phyloP scores from a whole-genome alignment of 2,888 invertebrate genomes.

The Oligia strigilis region DNA sequence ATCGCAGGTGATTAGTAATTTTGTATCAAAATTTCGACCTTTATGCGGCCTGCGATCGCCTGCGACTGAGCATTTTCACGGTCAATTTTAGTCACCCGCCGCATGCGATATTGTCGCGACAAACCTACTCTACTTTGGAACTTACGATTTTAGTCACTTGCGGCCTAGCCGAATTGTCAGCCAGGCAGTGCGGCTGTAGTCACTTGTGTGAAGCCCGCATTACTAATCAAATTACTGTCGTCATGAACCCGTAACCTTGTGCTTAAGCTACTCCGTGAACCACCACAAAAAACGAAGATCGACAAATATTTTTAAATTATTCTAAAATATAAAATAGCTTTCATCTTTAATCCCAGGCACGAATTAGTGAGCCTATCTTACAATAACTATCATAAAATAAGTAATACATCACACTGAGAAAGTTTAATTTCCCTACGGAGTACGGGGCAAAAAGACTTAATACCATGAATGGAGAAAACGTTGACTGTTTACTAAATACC shows the following conservation, averaged over 20 bases:
- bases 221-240: not conserved
- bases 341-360: not conserved
- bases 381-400: slow-evolving; percentile 37
- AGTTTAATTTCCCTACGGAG: slow-evolving; percentile 49
- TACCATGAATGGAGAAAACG: slow-evolving; percentile 29
- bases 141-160: too few relatives aligned
- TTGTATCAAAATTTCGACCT: not conserved
- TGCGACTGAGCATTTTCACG: not conserved
- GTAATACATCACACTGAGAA: slow-evolving; percentile 32
- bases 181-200: too few relatives aligned
- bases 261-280: not conserved
- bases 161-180: too few relatives aligned
- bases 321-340: not conserved
- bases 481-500: slow-evolving; percentile 33
- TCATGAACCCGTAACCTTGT: not conserved
- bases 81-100: too few relatives aligned
- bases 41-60: not conserved
- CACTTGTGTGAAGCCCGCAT: too few relatives aligned
- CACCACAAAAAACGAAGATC: not conserved
- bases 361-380: not conserved
- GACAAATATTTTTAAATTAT: not conserved
- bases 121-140: too few relatives aligned
- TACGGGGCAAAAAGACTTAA: slow-evolving; percentile 11
- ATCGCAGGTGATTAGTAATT: not conserved
- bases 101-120: too few relatives aligned